Evolutionary conservation across 2,113 vertebrate genomes (phyloP), one percentile per base, ranked within the genome.

Genomic region (Illadopsis cleaveri): DNA sequence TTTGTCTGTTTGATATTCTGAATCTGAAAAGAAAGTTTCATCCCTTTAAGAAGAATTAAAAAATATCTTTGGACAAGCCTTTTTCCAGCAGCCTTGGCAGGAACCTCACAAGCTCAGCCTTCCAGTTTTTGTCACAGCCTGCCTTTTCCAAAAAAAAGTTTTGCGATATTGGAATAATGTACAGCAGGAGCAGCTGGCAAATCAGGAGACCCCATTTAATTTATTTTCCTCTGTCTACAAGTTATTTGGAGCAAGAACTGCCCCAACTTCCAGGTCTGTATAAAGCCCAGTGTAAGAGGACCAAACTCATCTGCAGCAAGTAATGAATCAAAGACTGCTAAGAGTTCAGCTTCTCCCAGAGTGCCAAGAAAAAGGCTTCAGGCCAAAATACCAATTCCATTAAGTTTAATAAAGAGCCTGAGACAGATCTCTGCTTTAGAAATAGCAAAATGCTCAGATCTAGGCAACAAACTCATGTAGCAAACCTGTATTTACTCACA

Each of bases 1-100:
- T 99, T 99, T 12, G 98, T 98, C 98, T 99, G 99, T 92, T 99
- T 99, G 94, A 99, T 99, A 94, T 98, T 99, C 97, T 99, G 99
- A 96, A 99, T 99, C 99, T 99, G 97, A 68, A 93, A 96, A 84
- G 44, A 80, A 86, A 88, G 72, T 94, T 60, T 45, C 50, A 76
- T 61, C 56, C 35, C 42, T 90, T 96, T 81, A 93, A 84, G 51
- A 92, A 83, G 19, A n/a, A 68, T 22, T 27, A 45, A 66, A 40
- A 37, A 24, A 6, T 37, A 22, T 23, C 40, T 83, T 56, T 40
- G 62, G 38, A 56, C 33, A 60, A 91, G 31, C 5, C 8, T 40
- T 54, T 31, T 54, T 73, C 68, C 28, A 78, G 56, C 40, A 68
- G 45, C 54, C 33, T 47, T 38, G 2, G 68, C 28, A 35, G 50